Evolutionary conservation across 2,797 vertebrate genomes (phyloP), one percentile per base, ranked within the genome.

Genomic region (Onychomys torridus): DNA sequence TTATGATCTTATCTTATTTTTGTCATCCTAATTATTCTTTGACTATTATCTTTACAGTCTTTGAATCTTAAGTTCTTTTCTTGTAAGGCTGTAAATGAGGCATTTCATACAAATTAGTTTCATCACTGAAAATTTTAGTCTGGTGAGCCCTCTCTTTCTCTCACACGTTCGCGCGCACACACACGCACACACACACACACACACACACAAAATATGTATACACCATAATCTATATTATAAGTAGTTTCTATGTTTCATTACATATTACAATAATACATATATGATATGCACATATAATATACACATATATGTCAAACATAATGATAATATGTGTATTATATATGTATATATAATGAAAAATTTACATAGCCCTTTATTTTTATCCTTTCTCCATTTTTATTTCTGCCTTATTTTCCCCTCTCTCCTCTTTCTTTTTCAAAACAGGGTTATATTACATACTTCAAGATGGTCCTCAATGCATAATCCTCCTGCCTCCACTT

Each of bases 11-110:
- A 67, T 91, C 81, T 88, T 78, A 95, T 89, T 94, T 82, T 89
- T 83, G 79, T 96, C 87, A 81, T 91, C n/a, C 32, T 94, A 91
- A 87, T 94, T 96, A 89, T 34, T 46, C 61, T 94, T 91, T 95
- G 78, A 91, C 63, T 85, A 90, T 93, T 91, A 91, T 92, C 37
- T 89, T 13, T 67, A 46, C 61, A 82, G 46, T 91, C 32, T 93
- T 95, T 85, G 61, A 91, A 96, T 91, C n/a, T 93, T 91, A 67
- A 93, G 37, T 83, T 61, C 67, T 89, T 76, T 96, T 71, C 69
- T 82, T 57, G 91, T 96, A 11, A 88, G 27, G 90, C 25, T 85
- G 17, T 49, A 90, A n/a, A 92, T 89, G 79, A 91, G 59, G 34
- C 7, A 78, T 93, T 93, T 97, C 59, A 85, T 77, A 93, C 40